Base-by-base conservation (phyloP, 2,888 invertebrate genomes). In the Drosophila flavopinicola region DNA sequence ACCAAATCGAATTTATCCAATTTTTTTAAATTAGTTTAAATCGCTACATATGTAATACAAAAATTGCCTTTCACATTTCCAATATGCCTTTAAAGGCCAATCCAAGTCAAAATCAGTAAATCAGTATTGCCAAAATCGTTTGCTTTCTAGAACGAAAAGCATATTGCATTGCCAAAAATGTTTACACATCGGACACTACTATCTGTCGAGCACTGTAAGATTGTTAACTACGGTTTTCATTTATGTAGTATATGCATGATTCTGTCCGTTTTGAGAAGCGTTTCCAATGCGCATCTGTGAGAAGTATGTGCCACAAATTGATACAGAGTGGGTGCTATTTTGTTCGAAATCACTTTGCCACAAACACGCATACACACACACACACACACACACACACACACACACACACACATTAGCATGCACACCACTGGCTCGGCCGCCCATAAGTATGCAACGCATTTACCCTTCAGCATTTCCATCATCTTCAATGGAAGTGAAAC, bases 281-380 rank as follows among this genome's bases (percentile, higher is more conserved):
- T 11, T 30, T 42, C 6, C 17, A 44, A 9, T 44, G 9, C 3
- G 17, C n/a, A 27, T 17, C 24, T 9, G 20, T 10, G 23, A 35
- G 33, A 23, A 27, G 23, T 27, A 4, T 29, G 25, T 9, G 37
- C 29, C 23, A 51, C 54, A 54, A 37, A 51, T 37, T 54, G 52
- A 37, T 37, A 37, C 15, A 37, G 33, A 37, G n/a, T 32, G 33
- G 23, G 10, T 5, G 47, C 47, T 15, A 25, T 25, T 37, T 27
- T 35, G n/a, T n/a, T 10, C 11, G 39, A 11, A 29, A 39, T n/a
- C 4, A 29, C 25, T 25, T 41, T 41, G 25, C 25, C 41, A 41
- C n/a, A n/a, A n/a, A 3, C 10, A 3, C 6, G 10, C 2, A 10
- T 1, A 2, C 5, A 15, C 9, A 6, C 9, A 10, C 33, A 5